Evolutionary conservation across 23 tunicate genomes (phyloP).

Genomic region (Ascidia mentula): DNA sequence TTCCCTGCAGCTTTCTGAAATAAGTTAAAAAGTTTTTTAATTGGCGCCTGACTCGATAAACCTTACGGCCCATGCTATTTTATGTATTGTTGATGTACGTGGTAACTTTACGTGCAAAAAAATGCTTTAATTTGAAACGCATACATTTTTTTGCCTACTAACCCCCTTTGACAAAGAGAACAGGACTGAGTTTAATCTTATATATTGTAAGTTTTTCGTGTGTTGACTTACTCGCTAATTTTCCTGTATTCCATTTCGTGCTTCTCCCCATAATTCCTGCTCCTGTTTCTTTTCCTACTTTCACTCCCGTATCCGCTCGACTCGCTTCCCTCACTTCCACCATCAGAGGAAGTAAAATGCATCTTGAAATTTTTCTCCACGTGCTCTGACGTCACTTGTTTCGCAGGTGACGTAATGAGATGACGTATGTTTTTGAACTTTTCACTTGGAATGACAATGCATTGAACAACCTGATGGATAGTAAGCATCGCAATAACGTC

Average conservation of each 20-base stretch:
- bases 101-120: too few species aligned
- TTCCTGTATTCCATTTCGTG: neutral
- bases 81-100: too few species aligned
- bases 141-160: too few species aligned
- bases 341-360: neutral
- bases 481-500: neutral
- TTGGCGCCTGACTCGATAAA: neutral
- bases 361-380: neutral
- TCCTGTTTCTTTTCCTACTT: neutral
- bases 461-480: slow-evolving; percentile 37
- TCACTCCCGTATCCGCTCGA: slow-evolving; percentile 51
- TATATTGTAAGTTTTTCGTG: neutral
- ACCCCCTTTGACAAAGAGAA: neutral
- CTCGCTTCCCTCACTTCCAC: slow-evolving; percentile 9
- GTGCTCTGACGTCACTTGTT: slow-evolving; percentile 5
- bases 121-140: too few species aligned
- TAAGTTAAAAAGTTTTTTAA: neutral
- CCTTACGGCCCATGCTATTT: too few species aligned
- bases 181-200: neutral
- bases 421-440: slow-evolving; percentile 17
- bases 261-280: neutral
- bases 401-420: slow-evolving; percentile 12
- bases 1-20: slow-evolving; percentile 32
- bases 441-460: slow-evolving; percentile 33
- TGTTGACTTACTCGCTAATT: neutral